These are phyloP conservation scores for Serilophus lunatus DNA, from an alignment of 2,113 vertebrate species.

Conservation along the genomic window DNA sequence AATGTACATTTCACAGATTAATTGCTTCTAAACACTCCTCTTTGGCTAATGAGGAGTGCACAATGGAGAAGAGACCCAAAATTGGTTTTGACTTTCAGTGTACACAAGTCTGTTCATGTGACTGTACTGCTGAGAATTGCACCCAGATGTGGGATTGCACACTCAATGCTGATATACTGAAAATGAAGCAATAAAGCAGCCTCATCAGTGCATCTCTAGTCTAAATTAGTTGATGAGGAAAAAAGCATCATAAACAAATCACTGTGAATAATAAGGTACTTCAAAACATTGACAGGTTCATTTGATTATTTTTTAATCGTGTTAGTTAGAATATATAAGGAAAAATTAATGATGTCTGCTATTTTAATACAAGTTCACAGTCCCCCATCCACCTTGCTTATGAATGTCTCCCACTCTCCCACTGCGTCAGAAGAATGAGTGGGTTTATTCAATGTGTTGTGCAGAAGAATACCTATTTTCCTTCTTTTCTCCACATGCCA, in stretches of 20 bases:
- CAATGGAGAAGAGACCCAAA: not conserved
- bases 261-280: not conserved
- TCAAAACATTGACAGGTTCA: not conserved
- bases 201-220: not conserved
- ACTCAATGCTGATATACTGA: not conserved
- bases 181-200: not conserved
- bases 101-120: not conserved
- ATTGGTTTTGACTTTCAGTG: not conserved
- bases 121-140: not conserved
- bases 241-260: not conserved
- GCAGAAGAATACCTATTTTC: constrained; percentile 7
- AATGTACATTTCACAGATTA: not conserved
- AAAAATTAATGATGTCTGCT: not conserved
- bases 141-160: not conserved
- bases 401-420: not conserved
- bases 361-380: not conserved
- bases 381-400: not conserved
- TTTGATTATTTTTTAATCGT: not conserved
- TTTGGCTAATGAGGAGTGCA: not conserved
- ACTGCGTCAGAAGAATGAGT: not conserved
- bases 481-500: not conserved
- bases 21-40: not conserved
- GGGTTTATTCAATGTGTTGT: not conserved
- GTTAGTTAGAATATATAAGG: constrained; percentile 21
- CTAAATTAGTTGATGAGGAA: not conserved